Evolutionary conservation across 1,140 invertebrate species (phyloP).

Genomic region (Micrasema minimum): DNA sequence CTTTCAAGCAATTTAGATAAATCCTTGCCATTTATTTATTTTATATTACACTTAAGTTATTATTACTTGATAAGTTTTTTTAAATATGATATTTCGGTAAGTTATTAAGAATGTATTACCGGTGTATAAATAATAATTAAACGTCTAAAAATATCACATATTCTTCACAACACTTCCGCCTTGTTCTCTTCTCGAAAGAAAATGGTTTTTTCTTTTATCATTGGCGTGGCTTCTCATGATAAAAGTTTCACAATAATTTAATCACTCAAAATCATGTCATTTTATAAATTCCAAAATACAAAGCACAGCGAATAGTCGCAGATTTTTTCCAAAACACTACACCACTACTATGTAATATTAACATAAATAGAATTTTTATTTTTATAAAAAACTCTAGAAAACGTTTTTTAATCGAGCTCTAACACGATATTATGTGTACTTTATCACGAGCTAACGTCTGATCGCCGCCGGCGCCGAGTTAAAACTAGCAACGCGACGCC

Average conservation of each 20-base stretch:
- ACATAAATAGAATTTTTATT: not conserved
- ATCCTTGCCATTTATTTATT: no score
- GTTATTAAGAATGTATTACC: no score
- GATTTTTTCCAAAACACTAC: not conserved
- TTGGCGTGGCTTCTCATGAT: slow-evolving; percentile 6
- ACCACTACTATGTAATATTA: not conserved
- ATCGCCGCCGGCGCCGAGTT: slow-evolving; percentile 11
- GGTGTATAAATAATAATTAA: no score
- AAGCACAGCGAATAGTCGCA: not conserved
- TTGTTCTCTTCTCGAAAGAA: slow-evolving; percentile 28
- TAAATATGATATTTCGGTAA: no score
- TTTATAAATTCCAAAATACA: not conserved
- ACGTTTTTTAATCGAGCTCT: slow-evolving; percentile 3
- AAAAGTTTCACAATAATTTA: not conserved
- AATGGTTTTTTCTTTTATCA: slow-evolving; percentile 5
- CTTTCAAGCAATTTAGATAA: no score
- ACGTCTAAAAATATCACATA: no score
- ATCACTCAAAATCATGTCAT: not conserved
- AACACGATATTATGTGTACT: not conserved
- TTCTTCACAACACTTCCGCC: slow-evolving; percentile 13
- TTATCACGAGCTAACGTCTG: not conserved
- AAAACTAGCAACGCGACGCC: slow-evolving; percentile 14
- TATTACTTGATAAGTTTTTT: no score
- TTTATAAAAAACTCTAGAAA: not conserved
- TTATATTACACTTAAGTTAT: no score